phyloP scores from a whole-genome alignment of 2,888 invertebrate species.

The Onthophagus sagittarius region DNA sequence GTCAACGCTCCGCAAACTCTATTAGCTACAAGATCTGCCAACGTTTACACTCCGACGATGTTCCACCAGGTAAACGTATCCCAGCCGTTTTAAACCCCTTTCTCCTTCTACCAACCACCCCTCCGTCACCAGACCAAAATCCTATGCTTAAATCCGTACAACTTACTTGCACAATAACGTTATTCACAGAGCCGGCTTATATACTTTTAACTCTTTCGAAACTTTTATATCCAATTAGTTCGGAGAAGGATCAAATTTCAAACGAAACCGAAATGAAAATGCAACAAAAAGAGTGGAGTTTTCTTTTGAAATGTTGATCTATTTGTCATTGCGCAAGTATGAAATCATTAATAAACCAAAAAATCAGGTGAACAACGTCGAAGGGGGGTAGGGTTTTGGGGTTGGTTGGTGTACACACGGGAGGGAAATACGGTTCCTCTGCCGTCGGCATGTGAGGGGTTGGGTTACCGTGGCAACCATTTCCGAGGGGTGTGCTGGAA shows the following conservation, averaged over 20 bases:
- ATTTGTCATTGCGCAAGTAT: background rate
- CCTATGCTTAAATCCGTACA: background rate
- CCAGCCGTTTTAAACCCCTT: background rate
- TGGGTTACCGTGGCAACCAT: conserved; percentile 36
- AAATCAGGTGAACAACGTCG: conserved; percentile 23
- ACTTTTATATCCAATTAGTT: background rate
- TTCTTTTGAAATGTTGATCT: too few species aligned
- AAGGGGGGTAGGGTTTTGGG: background rate
- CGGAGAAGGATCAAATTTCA: background rate
- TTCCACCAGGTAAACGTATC: conserved; percentile 1
- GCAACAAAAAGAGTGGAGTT: too few species aligned
- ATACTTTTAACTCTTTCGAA: background rate
- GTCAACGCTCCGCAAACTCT: conserved; percentile 48
- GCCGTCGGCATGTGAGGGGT: conserved; percentile 37
- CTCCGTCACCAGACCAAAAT: background rate
- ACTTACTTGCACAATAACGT: background rate
- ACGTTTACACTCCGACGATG: conserved; percentile 31
- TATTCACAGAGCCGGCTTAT: background rate
- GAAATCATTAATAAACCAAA: conserved; percentile 19
- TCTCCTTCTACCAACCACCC: background rate
- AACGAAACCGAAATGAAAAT: background rate
- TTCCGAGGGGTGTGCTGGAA: conserved; percentile 39
- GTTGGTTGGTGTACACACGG: conserved; percentile 5
- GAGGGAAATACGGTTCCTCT: conserved; percentile 23
- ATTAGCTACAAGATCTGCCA: conserved; percentile 47